These are phyloP conservation scores for Achatina immaculata DNA, from an alignment of 1,140 invertebrate genomes.

Conservation along the genomic window DNA sequence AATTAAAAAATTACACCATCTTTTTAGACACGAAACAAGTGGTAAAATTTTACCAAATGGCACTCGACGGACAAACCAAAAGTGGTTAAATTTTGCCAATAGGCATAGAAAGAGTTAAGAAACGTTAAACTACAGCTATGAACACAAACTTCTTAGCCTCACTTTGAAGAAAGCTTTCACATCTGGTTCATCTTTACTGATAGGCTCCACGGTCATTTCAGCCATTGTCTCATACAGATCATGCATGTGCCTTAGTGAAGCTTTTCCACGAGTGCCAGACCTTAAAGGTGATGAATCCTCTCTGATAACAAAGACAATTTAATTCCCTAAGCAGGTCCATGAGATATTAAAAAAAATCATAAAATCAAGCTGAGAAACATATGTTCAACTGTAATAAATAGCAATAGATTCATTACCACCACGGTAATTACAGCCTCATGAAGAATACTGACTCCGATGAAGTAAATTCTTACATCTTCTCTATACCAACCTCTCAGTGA, in stretches of 20 bases:
- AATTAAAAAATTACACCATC: too few relatives aligned
- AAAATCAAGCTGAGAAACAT: background rate
- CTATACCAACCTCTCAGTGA: too few relatives aligned
- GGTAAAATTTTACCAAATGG: too few relatives aligned
- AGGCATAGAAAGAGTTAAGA: too few relatives aligned
- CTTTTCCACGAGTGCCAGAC: background rate
- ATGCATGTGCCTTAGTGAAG: constrained; percentile 24
- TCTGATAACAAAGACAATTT: background rate
- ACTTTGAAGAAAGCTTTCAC: constrained; percentile 33
- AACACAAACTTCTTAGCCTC: background rate
- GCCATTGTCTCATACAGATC: constrained; percentile 31
- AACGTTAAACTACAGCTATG: background rate
- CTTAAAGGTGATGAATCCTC: background rate
- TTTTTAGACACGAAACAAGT: too few relatives aligned
- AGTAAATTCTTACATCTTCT: too few relatives aligned
- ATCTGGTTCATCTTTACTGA: constrained; percentile 33
- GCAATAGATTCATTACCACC: too few relatives aligned
- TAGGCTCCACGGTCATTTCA: constrained; percentile 28
- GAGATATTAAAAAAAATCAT: background rate
- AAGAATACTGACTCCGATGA: too few relatives aligned
- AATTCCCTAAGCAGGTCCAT: background rate
- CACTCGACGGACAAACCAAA: too few relatives aligned
- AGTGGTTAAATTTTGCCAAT: too few relatives aligned
- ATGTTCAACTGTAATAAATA: too few relatives aligned
- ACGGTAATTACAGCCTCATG: too few relatives aligned